phyloP scores from a whole-genome alignment of 2,797 vertebrate genomes.

The Acrossocheilus wenchowensis region DNA sequence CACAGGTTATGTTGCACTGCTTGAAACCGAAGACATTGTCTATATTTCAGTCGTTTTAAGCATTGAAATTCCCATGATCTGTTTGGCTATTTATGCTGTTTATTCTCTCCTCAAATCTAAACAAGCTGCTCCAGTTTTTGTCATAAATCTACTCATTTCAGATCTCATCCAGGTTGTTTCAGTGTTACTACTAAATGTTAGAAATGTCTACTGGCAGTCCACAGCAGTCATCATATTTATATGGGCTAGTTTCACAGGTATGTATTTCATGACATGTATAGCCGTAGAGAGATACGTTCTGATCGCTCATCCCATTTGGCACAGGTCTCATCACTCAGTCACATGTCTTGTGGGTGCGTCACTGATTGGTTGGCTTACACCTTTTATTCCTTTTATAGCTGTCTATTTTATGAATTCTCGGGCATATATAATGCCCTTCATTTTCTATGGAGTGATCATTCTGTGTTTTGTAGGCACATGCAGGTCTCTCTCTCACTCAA shows the following conservation, averaged over 20 bases:
- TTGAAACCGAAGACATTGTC: no score
- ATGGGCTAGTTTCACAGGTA: neutral
- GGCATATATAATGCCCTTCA: neutral
- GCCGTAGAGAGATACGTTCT: neutral
- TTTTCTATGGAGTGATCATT: neutral
- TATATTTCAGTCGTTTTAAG: no score
- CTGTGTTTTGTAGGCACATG: neutral
- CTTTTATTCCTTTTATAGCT: neutral
- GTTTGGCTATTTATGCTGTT: neutral
- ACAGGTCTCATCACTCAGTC: neutral
- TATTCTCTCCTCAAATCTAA: neutral
- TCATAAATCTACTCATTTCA: neutral
- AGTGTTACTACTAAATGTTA: no score
- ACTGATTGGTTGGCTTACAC: neutral
- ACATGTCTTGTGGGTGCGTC: neutral
- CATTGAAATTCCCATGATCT: neutral
- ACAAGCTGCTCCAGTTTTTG: neutral
- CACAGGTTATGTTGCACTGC: no score
- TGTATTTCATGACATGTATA: slow-evolving; percentile 20
- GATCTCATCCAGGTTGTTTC: neutral
- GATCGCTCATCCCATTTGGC: slow-evolving; percentile 12
- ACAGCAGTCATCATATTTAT: rapidly evolving
- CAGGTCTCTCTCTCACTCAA: neutral
- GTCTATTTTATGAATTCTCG: neutral
- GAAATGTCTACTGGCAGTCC: no score